These are phyloP conservation scores for Holotrichia oblita DNA, from an alignment of 1,140 invertebrate species.

Conservation along the genomic window DNA sequence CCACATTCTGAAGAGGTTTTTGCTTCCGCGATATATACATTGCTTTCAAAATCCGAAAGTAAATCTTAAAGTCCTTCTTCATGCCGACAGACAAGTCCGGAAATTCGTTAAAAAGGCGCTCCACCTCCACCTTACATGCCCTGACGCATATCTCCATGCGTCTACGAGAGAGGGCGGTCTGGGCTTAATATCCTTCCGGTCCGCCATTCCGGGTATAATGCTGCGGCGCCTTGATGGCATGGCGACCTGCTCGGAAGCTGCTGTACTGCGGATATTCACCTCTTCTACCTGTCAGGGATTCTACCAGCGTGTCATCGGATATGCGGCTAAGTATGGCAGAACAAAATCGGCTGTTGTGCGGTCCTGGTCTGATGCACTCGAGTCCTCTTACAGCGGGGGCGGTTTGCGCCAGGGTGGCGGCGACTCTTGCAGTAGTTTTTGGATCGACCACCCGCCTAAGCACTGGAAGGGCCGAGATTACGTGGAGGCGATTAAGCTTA, in stretches of 20 bases:
- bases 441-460: constrained; percentile 41
- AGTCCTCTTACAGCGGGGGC: not conserved
- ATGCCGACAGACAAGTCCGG: no score
- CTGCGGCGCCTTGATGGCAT: not conserved
- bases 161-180: no score
- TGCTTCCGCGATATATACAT: no score
- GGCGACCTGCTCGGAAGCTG: not conserved
- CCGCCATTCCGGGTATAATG: constrained; percentile 24
- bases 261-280: not conserved
- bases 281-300: not conserved
- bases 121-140: no score
- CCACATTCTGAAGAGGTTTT: no score
- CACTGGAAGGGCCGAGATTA: constrained; percentile 24
- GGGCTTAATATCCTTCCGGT: no score
- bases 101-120: no score
- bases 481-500: constrained; percentile 17
- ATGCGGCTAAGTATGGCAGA: not conserved
- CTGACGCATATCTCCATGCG: no score
- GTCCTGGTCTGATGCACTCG: not conserved
- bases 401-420: constrained; percentile 14
- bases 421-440: not conserved
- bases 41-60: no score
- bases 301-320: not conserved
- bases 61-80: no score
- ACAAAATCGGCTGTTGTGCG: not conserved